Percentiles rank a stretch among this genome's conserved stretches.
phyloP scores from a whole-genome alignment of 1,140 invertebrate species.

The Drosophila pruinosa region DNA sequence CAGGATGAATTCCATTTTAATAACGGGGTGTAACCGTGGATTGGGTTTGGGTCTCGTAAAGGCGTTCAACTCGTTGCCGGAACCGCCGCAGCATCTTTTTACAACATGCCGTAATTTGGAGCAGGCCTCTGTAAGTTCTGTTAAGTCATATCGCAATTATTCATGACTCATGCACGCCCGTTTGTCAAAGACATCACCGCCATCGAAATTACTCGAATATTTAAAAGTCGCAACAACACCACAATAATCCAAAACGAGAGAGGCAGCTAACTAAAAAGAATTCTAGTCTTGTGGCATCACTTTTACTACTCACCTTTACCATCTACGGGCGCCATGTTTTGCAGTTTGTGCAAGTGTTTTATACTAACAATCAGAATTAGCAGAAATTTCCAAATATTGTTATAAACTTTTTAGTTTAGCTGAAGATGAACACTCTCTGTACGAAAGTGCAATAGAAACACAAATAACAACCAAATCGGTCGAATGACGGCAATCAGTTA shows the following conservation, averaged over 20 bases:
- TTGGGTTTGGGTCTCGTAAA: slow-evolving; percentile 93
- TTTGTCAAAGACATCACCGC: slow-evolving; percentile 6
- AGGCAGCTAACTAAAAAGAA: slow-evolving; percentile 2
- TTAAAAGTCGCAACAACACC: slow-evolving; percentile 26
- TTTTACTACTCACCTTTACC: slow-evolving; percentile 58
- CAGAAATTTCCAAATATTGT: slow-evolving; percentile 42
- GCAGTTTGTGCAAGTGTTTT: slow-evolving; percentile 56
- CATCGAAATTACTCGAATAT: slow-evolving; percentile 62
- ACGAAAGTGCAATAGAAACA: slow-evolving; percentile 5
- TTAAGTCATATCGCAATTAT: slow-evolving; percentile 16
- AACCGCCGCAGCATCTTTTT: slow-evolving; percentile 86
- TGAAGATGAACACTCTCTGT: slow-evolving; percentile 16
- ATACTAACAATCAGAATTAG: slow-evolving; percentile 54
- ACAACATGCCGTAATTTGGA: slow-evolving; percentile 89
- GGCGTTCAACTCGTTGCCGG: slow-evolving; percentile 83
- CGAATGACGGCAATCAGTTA: slow-evolving; percentile 6
- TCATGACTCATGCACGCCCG: slow-evolving; percentile 45
- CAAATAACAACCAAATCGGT: slow-evolving; percentile 24
- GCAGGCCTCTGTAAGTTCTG: slow-evolving; percentile 85
- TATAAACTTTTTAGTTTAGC: slow-evolving; percentile 17
- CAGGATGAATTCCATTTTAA: slow-evolving; percentile 90
- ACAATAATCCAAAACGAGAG: background rate
- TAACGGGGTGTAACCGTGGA: slow-evolving; percentile 95
- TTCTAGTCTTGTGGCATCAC: slow-evolving; percentile 9
- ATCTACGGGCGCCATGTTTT: slow-evolving; percentile 72